Percentiles rank a stretch among this genome's conserved stretches.
phyloP scores from a whole-genome alignment of 2,797 vertebrate species.

The Etheostoma nigrum region DNA sequence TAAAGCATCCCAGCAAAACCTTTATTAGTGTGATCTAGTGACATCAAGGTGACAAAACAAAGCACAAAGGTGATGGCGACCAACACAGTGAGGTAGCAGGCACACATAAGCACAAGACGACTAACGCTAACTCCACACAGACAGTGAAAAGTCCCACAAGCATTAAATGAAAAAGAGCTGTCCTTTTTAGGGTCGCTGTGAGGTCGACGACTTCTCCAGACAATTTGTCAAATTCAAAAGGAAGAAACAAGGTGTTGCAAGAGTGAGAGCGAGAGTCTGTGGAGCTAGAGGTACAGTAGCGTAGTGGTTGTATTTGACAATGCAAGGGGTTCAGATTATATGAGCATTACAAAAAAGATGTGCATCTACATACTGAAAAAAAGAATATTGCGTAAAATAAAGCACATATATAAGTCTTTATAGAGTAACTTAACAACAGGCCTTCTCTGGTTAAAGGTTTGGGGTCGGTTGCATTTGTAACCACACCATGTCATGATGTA shows the following conservation, averaged over 20 bases:
- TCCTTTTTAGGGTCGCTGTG: conserved; percentile 51
- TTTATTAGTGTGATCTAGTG: conserved; percentile 81
- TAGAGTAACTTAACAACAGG: conserved; percentile 19
- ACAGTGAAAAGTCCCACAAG: conserved; percentile 72
- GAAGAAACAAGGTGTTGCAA: conserved; percentile 7
- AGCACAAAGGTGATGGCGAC: conserved; percentile 24
- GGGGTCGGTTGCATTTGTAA: neutral
- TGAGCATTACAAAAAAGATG: conserved; percentile 4
- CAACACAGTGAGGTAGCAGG: conserved; percentile 48
- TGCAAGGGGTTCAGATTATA: conserved; percentile 31
- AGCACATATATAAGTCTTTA: neutral
- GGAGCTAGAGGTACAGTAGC: conserved; percentile 19
- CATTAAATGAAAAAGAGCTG: conserved; percentile 24
- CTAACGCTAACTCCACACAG: conserved; percentile 29
- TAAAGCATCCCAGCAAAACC: conserved; percentile 72
- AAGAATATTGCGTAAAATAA: conserved; percentile 1
- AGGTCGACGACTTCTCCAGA: conserved; percentile 41
- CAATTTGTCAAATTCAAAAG: conserved; percentile 19
- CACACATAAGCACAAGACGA: conserved; percentile 37
- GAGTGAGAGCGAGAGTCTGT: conserved; percentile 14
- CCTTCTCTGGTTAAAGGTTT: neutral
- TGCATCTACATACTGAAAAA: conserved; percentile 12
- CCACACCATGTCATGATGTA: neutral
- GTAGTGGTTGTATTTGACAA: conserved; percentile 26
- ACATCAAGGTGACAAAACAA: conserved; percentile 66